phyloP scores from a whole-genome alignment of 2,888 invertebrate species.

The Dusona sp. region DNA sequence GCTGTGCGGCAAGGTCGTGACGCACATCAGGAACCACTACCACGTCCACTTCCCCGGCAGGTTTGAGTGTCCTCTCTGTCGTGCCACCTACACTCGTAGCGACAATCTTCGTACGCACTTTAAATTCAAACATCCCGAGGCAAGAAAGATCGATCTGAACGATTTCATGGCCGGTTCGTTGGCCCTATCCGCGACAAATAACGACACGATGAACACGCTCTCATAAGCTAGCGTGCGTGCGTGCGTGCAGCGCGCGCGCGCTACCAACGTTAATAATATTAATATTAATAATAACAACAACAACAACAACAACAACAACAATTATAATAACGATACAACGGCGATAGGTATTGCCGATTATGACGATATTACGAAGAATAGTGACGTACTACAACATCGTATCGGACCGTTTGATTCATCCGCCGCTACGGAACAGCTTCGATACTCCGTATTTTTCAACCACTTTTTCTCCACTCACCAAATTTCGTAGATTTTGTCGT shows the following conservation, averaged over 20 bases:
- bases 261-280: constrained; percentile 67
- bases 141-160: constrained; percentile 91
- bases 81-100: constrained; percentile 96
- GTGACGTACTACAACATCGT: constrained; percentile 61
- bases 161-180: constrained; percentile 88
- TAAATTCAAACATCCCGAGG: constrained; percentile 97
- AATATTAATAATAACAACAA: constrained; percentile 28
- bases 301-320: constrained; percentile 39
- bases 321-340: constrained; percentile 45
- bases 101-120: constrained; percentile 97
- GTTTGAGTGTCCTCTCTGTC: constrained; percentile 96
- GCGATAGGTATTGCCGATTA: constrained; percentile 59
- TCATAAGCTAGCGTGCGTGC: constrained; percentile 84
- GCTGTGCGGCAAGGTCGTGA: constrained; percentile 97
- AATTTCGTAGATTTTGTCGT: constrained; percentile 77
- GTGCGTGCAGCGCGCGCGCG: constrained; percentile 75
- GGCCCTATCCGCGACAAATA: constrained; percentile 85
- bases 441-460: constrained; percentile 70
- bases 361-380: constrained; percentile 63
- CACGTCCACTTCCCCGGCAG: constrained; percentile 97
- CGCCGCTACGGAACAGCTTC: constrained; percentile 60
- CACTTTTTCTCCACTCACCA: constrained; percentile 80
- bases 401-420: constrained; percentile 59
- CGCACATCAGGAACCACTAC: constrained; percentile 97
- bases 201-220: constrained; percentile 86